Conservation (phyloP, 2,888 invertebrate genomes). For the Cordilura impudica region DNA sequence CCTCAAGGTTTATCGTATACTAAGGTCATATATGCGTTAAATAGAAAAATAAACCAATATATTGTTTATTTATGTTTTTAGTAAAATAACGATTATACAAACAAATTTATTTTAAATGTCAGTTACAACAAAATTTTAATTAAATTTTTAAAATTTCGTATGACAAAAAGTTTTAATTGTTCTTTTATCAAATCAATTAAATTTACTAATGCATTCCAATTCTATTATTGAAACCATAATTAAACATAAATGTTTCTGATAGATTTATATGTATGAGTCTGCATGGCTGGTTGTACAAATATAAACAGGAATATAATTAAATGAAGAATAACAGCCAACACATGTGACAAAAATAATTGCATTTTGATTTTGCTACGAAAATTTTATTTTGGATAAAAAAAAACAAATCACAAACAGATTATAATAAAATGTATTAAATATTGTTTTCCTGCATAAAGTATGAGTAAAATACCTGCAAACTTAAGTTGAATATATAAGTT, state of each 20-base stretch:
- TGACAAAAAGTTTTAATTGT: neutral
- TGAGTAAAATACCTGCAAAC: neutral
- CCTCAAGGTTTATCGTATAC: too few relatives aligned
- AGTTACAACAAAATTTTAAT: too few relatives aligned
- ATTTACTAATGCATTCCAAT: conserved; percentile 5
- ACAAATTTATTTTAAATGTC: too few relatives aligned
- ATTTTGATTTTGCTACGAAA: neutral
- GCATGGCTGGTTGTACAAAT: too few relatives aligned
- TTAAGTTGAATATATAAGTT: neutral
- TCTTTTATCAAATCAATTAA: conserved; percentile 12
- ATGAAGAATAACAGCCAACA: neutral
- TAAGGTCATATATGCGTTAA: too few relatives aligned
- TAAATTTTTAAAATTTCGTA: too few relatives aligned
- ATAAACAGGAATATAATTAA: neutral
- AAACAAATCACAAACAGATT: conserved; percentile 38
- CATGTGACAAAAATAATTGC: conserved; percentile 25
- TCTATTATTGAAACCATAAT: conserved; percentile 21
- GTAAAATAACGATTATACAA: too few relatives aligned
- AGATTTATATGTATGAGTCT: conserved; percentile 1
- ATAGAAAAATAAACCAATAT: too few relatives aligned
- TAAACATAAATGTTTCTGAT: conserved; percentile 24
- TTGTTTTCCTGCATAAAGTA: neutral
- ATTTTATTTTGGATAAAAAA: neutral
- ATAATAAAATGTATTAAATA: conserved; percentile 16
- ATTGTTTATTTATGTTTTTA: too few relatives aligned